These are phyloP conservation scores for Anoplius nigerrimus DNA, from an alignment of 2,888 invertebrate genomes.

Conservation along the genomic window DNA sequence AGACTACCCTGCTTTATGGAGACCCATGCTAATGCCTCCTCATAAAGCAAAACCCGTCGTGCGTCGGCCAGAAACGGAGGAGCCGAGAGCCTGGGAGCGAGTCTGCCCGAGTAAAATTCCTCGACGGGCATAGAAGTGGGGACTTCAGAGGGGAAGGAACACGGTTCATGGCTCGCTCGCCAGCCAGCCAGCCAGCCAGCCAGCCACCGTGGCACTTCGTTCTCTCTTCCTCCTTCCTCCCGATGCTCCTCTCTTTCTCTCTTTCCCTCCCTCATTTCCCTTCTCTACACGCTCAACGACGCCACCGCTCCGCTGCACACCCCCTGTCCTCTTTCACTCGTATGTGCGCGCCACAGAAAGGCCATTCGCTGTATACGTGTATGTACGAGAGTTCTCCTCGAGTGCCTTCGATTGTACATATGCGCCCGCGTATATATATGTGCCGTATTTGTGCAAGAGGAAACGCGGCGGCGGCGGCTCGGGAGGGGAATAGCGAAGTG, in stretches of 20 bases:
- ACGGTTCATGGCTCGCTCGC: conserved; percentile 69
- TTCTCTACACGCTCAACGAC: conserved; percentile 50
- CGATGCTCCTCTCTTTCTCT: not conserved
- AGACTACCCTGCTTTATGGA: conserved; percentile 67
- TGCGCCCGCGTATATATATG: conserved; percentile 39
- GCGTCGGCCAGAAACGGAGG: conserved; percentile 42
- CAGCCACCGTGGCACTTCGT: conserved; percentile 71
- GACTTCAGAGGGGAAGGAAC: conserved; percentile 39
- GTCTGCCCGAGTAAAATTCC: conserved; percentile 73
- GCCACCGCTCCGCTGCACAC: conserved; percentile 35
- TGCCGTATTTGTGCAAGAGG: conserved; percentile 9
- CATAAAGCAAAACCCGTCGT: conserved; percentile 47
- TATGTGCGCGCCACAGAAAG: conserved; percentile 50
- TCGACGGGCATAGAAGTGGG: conserved; percentile 58
- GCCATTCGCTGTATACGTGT: conserved; percentile 32
- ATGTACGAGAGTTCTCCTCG: conserved; percentile 25
- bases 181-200: conserved; percentile 59
- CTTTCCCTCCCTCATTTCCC: conserved; percentile 37
- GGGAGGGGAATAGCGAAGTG: conserved; percentile 28
- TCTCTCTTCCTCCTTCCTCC: conserved; percentile 37
- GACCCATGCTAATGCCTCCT: conserved; percentile 62
- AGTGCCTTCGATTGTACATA: conserved; percentile 38
- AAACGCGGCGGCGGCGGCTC: conserved; percentile 20
- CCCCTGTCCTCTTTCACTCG: conserved; percentile 51
- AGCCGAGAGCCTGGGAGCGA: conserved; percentile 66